phyloP scores from a whole-genome alignment of 2,113 vertebrate species.

The Tachuris rubrigastra region DNA sequence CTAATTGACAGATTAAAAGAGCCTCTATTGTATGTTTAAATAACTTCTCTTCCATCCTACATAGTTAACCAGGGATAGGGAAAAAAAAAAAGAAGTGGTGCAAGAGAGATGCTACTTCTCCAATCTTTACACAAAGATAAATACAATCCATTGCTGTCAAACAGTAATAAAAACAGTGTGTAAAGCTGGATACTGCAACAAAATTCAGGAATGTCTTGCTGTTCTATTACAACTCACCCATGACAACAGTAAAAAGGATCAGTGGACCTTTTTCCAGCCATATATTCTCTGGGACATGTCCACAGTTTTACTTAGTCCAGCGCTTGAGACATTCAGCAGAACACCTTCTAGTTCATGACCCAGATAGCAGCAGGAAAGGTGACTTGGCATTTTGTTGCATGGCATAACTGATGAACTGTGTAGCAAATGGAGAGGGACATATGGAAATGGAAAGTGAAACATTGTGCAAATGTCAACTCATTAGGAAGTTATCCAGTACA shows the following conservation, averaged over 20 bases:
- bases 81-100: neutral
- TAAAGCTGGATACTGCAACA: neutral
- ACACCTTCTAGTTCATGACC: neutral
- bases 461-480: neutral
- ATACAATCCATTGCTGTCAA: neutral
- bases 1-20: neutral
- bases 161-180: neutral
- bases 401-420: neutral
- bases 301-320: neutral
- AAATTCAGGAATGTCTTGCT: neutral
- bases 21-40: neutral
- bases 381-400: neutral
- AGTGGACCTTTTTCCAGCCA: neutral
- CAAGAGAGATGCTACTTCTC: neutral
- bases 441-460: neutral
- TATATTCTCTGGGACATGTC: neutral
- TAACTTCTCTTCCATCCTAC: neutral
- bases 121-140: neutral
- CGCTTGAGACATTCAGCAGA: neutral
- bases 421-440: neutral
- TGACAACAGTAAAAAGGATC: neutral
- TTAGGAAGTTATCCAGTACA: neutral
- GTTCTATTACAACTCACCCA: neutral
- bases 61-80: neutral
- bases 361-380: neutral